phyloP scores from a whole-genome alignment of 2,113 vertebrate species.

The Chaetodon trifascialis region DNA sequence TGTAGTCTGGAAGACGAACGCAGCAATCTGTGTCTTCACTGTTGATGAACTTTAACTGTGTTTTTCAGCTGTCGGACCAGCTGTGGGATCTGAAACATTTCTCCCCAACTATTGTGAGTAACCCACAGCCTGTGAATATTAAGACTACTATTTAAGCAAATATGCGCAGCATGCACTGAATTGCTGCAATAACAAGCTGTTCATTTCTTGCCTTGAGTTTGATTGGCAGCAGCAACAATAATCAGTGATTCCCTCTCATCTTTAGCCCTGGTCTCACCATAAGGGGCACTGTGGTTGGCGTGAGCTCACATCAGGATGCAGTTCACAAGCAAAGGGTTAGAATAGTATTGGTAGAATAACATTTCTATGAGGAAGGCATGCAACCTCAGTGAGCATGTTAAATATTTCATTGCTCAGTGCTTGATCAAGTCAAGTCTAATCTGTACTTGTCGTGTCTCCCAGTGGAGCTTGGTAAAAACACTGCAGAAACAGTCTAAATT shows the following conservation, averaged over 20 bases:
- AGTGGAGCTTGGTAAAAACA: background rate
- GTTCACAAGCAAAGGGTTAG: background rate
- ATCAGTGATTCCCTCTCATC: conserved; percentile 33
- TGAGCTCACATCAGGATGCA: background rate
- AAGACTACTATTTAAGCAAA: background rate
- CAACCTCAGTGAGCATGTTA: conserved; percentile 12
- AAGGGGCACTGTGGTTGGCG: background rate
- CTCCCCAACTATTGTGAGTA: background rate
- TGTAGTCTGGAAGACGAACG: too few species aligned
- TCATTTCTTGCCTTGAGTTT: conserved; percentile 4
- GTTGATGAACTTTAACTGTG: background rate
- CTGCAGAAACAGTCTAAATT: conserved; percentile 8
- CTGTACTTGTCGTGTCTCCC: conserved; percentile 3
- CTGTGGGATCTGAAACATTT: background rate
- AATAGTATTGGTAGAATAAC: background rate
- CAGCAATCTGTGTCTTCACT: too few species aligned
- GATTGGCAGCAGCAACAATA: conserved; percentile 34
- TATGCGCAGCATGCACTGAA: background rate
- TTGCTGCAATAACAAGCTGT: background rate
- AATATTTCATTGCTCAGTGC: conserved; percentile 34
- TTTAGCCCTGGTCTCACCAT: conserved; percentile 3
- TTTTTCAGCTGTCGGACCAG: background rate
- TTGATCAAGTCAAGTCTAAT: conserved; percentile 33
- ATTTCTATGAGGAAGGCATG: background rate
- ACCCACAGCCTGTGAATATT: conserved; percentile 3